Percentiles rank a stretch among this genome's conserved stretches.
These are phyloP conservation scores for Sander lucioperca DNA, from an alignment of 2,113 vertebrate species.

Conservation along the genomic window DNA sequence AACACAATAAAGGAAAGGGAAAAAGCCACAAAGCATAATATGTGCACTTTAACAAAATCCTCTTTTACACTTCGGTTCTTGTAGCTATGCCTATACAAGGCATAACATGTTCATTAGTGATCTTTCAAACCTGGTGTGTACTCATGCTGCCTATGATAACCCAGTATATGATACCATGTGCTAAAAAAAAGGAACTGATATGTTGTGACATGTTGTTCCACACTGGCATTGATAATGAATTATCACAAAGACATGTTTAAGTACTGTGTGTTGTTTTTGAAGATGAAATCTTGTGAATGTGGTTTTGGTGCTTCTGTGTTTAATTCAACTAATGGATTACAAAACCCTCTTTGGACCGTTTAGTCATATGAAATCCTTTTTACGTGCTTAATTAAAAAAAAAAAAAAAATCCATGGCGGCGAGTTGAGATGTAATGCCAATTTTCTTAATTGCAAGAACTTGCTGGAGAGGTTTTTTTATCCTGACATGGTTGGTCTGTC, in stretches of 20 bases:
- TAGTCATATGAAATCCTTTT: not conserved
- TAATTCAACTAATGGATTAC: not conserved
- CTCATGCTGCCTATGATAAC: not conserved
- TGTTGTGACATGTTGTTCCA: too few species aligned
- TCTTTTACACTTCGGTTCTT: too few species aligned
- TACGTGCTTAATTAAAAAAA: not conserved
- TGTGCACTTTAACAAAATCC: too few species aligned
- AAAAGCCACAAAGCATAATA: too few species aligned
- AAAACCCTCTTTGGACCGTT: not conserved
- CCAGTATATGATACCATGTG: not conserved
- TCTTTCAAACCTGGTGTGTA: too few species aligned
- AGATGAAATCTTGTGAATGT: not conserved
- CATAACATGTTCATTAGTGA: too few species aligned
- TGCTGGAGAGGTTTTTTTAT: not conserved
- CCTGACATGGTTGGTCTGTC: not conserved
- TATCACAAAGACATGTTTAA: not conserved
- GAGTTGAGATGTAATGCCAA: not conserved
- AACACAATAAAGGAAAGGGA: too few species aligned
- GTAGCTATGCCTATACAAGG: too few species aligned
- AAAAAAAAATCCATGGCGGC: not conserved
- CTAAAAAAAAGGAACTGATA: not conserved
- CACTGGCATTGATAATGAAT: not conserved
- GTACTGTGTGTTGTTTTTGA: not conserved
- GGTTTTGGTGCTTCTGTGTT: not conserved
- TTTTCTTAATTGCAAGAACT: not conserved